phyloP scores from a whole-genome alignment of 2,113 vertebrate genomes.

The Rhinolophus ferrumequinum region DNA sequence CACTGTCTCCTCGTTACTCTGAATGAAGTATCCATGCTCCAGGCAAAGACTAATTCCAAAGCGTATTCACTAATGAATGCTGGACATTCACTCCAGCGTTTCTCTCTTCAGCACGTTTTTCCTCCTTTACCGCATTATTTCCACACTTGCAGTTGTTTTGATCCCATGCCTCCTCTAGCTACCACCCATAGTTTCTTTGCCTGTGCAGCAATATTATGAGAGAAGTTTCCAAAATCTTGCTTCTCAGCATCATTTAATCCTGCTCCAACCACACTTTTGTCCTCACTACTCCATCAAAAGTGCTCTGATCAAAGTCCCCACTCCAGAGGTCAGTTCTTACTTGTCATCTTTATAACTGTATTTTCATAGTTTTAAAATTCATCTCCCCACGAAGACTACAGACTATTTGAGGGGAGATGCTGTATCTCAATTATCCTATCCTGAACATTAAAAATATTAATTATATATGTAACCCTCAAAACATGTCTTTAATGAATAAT shows the following conservation, averaged over 20 bases:
- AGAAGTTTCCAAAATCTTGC: not conserved
- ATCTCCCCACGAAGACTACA: not conserved
- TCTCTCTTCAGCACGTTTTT: not conserved
- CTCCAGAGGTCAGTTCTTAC: not conserved
- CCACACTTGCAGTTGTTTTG: not conserved
- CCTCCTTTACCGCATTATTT: not conserved
- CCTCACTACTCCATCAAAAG: not conserved
- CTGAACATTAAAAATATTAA: conserved; percentile 25
- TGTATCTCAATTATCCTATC: not conserved
- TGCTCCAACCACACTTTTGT: not conserved
- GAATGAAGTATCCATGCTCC: not conserved
- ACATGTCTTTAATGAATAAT: not conserved
- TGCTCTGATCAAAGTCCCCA: not conserved
- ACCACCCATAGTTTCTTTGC: not conserved
- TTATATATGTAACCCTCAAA: not conserved
- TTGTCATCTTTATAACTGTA: not conserved
- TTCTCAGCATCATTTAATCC: not conserved
- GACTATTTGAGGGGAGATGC: not conserved
- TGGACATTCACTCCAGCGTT: not conserved
- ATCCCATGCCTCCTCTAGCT: not conserved
- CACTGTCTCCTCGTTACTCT: not conserved
- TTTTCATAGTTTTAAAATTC: not conserved
- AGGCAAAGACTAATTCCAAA: not conserved
- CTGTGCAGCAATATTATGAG: not conserved
- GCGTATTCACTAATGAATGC: not conserved